Evolutionary conservation across 2,888 invertebrate species (phyloP).

Genomic region (Linnaemya vulpina): DNA sequence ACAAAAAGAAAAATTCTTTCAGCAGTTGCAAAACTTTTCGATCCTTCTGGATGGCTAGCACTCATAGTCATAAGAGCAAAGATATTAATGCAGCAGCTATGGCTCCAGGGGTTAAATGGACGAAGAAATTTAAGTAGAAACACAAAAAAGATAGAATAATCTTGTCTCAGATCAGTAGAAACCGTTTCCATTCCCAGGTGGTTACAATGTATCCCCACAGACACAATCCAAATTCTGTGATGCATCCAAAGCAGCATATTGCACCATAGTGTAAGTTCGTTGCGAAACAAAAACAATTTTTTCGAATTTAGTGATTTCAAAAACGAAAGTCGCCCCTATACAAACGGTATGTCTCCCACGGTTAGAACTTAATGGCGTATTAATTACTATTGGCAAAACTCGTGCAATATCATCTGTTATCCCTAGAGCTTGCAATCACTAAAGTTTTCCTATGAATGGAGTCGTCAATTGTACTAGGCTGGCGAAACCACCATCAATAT

Average conservation of each 20-base stretch:
- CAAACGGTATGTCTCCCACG: not conserved
- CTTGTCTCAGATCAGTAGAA: not conserved
- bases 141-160: not conserved
- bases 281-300: not conserved
- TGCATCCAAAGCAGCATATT: constrained; percentile 9
- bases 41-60: not conserved
- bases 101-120: not conserved
- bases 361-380: not conserved
- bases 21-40: not conserved
- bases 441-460: not conserved
- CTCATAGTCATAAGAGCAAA: not conserved
- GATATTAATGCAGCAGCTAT: not conserved
- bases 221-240: not conserved
- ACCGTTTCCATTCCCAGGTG: not conserved
- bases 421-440: not conserved
- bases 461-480: not conserved
- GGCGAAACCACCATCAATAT: not conserved
- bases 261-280: not conserved
- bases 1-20: not conserved
- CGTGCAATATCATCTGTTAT: not conserved
- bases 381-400: constrained; percentile 1
- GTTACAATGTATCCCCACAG: not conserved
- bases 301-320: not conserved
- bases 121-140: not conserved
- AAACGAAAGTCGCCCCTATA: not conserved